These are phyloP conservation scores for Ctenodactylus gundi DNA, from an alignment of 2,113 vertebrate genomes.

Conservation along the genomic window DNA sequence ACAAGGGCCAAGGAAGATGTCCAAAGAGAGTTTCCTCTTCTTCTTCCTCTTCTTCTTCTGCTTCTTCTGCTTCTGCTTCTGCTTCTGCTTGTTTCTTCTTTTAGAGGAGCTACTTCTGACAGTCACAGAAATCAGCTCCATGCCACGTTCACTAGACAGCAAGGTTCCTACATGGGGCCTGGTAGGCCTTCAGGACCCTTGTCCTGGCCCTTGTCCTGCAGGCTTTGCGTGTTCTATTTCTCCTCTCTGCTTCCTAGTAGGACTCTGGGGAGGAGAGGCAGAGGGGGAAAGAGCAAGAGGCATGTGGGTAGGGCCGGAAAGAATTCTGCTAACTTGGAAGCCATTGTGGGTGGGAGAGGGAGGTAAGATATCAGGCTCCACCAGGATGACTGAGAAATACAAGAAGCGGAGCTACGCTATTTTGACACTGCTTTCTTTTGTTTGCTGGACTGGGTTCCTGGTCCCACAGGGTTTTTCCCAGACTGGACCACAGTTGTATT, in stretches of 20 bases:
- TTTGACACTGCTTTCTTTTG: background rate
- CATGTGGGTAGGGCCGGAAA: background rate
- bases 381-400: background rate
- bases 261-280: background rate
- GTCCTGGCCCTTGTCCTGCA: rapidly evolving
- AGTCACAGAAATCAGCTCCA: background rate
- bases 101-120: rapidly evolving
- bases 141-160: rapidly evolving
- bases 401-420: rapidly evolving
- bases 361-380: rapidly evolving
- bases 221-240: background rate
- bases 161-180: rapidly evolving
- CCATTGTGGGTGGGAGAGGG: background rate
- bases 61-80: too few relatives aligned
- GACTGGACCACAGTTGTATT: too few relatives aligned
- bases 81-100: too few relatives aligned
- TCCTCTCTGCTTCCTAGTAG: too few relatives aligned
- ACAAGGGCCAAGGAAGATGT: rapidly evolving
- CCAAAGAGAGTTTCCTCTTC: background rate
- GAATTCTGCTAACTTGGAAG: background rate
- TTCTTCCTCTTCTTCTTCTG: too few relatives aligned
- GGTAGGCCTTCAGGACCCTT: background rate
- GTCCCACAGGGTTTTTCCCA: background rate
- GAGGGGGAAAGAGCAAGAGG: rapidly evolving
- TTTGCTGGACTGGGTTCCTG: background rate